Evolutionary conservation across 2,113 vertebrate genomes (phyloP).

Genomic region (Oryzias woworae): DNA sequence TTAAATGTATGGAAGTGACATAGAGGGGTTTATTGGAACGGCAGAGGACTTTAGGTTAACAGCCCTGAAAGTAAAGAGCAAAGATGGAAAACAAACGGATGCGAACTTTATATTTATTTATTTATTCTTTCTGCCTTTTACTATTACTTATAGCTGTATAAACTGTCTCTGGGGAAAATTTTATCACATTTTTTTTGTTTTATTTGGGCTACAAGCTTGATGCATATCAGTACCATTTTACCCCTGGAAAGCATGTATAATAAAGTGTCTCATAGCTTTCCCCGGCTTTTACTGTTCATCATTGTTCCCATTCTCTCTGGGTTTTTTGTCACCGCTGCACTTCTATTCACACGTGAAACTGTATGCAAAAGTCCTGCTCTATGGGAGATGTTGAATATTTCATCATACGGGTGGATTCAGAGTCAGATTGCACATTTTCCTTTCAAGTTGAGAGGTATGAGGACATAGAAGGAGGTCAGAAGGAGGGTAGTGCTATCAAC

Average conservation of each 20-base stretch:
- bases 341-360: constrained; percentile 19
- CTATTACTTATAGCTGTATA: no score
- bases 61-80: no score
- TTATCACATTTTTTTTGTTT: background rate
- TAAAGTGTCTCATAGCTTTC: constrained; percentile 12
- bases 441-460: constrained; percentile 15
- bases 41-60: background rate
- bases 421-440: constrained; percentile 41
- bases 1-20: background rate
- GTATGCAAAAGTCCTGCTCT: constrained; percentile 15
- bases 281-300: background rate
- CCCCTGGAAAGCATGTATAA: constrained; percentile 1
- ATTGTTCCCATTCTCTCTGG: background rate
- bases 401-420: constrained; percentile 52
- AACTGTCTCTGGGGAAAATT: background rate
- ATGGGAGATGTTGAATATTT: constrained; percentile 66
- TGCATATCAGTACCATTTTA: background rate
- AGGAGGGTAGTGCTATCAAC: constrained; percentile 5
- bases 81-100: no score
- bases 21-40: background rate
- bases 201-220: background rate
- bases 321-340: constrained; percentile 1
- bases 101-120: no score
- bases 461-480: constrained; percentile 12
- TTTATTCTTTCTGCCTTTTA: no score